Evolutionary conservation across 2,797 vertebrate genomes (phyloP), one percentile per base, ranked within the genome.

Genomic region (Trachurus trachurus): DNA sequence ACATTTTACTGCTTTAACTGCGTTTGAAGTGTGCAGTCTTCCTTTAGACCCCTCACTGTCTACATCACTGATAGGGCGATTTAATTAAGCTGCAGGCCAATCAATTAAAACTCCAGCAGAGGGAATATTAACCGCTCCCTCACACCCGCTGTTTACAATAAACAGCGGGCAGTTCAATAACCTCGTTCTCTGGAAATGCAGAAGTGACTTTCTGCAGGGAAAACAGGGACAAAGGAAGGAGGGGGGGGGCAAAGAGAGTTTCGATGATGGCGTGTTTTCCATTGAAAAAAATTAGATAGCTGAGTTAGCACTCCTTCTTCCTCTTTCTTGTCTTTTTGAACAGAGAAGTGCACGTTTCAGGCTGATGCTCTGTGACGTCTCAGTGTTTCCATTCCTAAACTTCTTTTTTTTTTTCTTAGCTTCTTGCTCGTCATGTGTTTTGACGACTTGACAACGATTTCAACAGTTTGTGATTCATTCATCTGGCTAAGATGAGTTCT

Each of bases 261-360:
- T 68, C 21, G 88, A 89, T 84, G 89, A 93, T 81, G 72, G 6
- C 2, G 52, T 74, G 71, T 87, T 92, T 92, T 92, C 89, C 89
- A 88, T 89, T 89, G 87, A 92, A 86, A 80, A 87, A 90, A 85
- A 9, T 19, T 37, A 82, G 75, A 82, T 64, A 82, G 93, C 93
- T 94, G 92, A 92, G 76, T 52, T 65, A 13, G 90, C 90, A 82
- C 83, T 94, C 84, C 45, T 87, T 52, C 88, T 94, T 94, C 93
- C 92, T 42, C 86, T 94, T 93, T 89, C 81, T 70, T 39, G 56
- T 59, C 71, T 80, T 72, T 64, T 72, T 81, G 66, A 80, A 88
- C 73, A 80, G 80, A 92, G 90, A 93, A 94, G 85, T 91, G 80
- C 88, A 89, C 82, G 83, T 92, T 87, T 71, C 60, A 42, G 62